These are phyloP conservation scores for Desoria tigrina DNA, from an alignment of 2,888 invertebrate species.

Conservation along the genomic window DNA sequence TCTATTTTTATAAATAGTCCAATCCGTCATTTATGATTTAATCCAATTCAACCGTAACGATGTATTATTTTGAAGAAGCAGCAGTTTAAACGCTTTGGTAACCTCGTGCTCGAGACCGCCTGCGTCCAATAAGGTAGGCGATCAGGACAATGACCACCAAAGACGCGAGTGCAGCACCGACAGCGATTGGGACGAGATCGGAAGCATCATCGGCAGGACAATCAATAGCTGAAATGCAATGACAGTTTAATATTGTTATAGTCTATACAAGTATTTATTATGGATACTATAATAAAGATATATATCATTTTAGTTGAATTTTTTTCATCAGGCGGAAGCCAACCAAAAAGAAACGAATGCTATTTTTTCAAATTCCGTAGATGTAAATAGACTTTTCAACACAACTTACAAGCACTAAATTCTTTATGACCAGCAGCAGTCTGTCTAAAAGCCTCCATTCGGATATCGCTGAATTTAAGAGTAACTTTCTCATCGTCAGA, in stretches of 20 bases:
- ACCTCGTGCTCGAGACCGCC: conserved; percentile 77
- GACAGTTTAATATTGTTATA: too few species aligned
- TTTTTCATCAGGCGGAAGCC: background rate
- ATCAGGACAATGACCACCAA: conserved; percentile 87
- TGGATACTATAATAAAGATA: background rate
- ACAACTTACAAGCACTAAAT: conserved; percentile 67
- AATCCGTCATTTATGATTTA: too few species aligned
- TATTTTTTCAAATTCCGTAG: too few species aligned
- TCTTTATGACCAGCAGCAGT: conserved; percentile 46
- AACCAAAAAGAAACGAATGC: too few species aligned
- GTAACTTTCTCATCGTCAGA: conserved; percentile 61
- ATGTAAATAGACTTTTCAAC: background rate
- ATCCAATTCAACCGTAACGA: too few species aligned
- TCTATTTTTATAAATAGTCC: too few species aligned
- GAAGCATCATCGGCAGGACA: conserved; percentile 73
- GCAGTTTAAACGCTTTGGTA: conserved; percentile 89
- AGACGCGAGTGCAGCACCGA: conserved; percentile 87
- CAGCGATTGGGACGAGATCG: conserved; percentile 94
- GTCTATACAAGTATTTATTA: background rate
- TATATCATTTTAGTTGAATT: conserved; percentile 17
- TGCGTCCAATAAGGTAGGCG: conserved; percentile 89
- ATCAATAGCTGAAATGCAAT: conserved; percentile 65
- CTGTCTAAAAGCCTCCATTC: conserved; percentile 71
- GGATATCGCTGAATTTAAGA: conserved; percentile 66
- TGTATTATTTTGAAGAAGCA: too few species aligned